phyloP scores from a whole-genome alignment of 2,113 vertebrate species.

The Gila orcuttii region DNA sequence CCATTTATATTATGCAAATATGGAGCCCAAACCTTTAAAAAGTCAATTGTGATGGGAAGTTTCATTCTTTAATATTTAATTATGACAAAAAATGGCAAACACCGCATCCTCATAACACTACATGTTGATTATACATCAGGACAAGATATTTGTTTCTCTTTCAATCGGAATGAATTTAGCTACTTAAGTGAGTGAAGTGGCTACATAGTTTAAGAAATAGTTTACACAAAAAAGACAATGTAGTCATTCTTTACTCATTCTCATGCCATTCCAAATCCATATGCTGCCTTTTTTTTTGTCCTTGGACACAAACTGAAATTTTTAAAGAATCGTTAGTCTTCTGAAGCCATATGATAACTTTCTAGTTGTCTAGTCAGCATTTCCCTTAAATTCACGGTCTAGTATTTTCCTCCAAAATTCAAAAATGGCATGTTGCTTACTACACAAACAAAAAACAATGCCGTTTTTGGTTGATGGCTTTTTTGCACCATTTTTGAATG shows the following conservation, averaged over 20 bases:
- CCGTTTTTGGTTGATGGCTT: neutral
- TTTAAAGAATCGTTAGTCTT: neutral
- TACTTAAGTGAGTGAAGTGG: neutral
- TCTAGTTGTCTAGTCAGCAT: neutral
- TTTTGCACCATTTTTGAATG: neutral
- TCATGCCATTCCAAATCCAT: neutral
- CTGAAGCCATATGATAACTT: neutral
- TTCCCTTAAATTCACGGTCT: too few relatives aligned
- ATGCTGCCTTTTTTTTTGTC: neutral
- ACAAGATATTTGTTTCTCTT: neutral
- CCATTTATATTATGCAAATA: neutral
- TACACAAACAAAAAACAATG: neutral
- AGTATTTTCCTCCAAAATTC: neutral
- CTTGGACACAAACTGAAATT: neutral
- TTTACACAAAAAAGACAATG: neutral
- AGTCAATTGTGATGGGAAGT: neutral
- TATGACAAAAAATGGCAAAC: neutral
- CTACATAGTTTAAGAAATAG: neutral
- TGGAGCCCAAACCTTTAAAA: neutral
- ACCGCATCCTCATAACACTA: constrained; percentile 4
- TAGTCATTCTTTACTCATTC: neutral
- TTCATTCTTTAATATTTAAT: neutral
- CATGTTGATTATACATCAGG: neutral
- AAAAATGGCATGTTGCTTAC: neutral
- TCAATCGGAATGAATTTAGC: neutral